These are phyloP conservation scores for Chironomus striatipennis DNA, from an alignment of 1,140 invertebrate genomes.

Conservation along the genomic window DNA sequence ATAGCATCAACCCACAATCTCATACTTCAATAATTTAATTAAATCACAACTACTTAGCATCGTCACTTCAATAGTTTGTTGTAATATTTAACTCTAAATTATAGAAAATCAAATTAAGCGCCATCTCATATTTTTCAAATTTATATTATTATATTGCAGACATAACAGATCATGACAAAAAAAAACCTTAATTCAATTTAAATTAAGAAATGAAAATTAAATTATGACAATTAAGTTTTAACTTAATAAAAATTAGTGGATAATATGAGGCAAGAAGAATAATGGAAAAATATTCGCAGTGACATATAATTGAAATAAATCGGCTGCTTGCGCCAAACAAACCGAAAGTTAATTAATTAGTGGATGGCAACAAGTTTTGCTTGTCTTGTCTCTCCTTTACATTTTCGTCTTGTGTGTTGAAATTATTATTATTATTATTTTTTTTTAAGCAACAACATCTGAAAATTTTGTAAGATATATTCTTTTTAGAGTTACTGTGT, in stretches of 20 bases:
- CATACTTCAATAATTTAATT: too few relatives aligned
- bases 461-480: too few relatives aligned
- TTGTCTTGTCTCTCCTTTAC: too few relatives aligned
- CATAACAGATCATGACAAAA: background rate
- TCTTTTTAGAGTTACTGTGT: too few relatives aligned
- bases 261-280: background rate
- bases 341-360: slow-evolving; percentile 9
- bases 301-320: slow-evolving; percentile 9
- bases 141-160: background rate
- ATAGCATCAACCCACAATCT: too few relatives aligned
- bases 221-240: slow-evolving; percentile 3
- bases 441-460: too few relatives aligned
- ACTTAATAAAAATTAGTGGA: background rate
- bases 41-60: too few relatives aligned
- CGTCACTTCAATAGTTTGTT: too few relatives aligned
- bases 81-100: too few relatives aligned
- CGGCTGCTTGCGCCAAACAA: slow-evolving; percentile 5
- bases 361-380: background rate
- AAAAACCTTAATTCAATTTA: background rate
- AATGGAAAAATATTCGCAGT: background rate
- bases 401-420: too few relatives aligned
- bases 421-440: too few relatives aligned
- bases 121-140: background rate
- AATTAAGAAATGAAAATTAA: background rate
- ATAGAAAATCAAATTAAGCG: background rate